phyloP scores from a whole-genome alignment of 2,888 invertebrate species.

The Zootermopsis nevadensis region DNA sequence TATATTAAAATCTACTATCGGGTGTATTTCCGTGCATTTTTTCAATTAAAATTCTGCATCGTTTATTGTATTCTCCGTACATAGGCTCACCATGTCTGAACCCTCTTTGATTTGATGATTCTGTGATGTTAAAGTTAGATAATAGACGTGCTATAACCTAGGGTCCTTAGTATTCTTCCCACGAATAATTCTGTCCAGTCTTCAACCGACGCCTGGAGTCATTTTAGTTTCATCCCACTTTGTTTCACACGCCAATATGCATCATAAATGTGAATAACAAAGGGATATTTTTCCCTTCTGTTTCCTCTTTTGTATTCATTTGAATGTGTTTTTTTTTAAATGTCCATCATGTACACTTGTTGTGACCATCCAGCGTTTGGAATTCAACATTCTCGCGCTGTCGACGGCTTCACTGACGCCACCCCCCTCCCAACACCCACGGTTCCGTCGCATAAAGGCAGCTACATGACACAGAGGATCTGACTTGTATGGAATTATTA shows the following conservation, averaged over 20 bases:
- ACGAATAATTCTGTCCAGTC: background rate
- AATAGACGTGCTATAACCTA: too few species aligned
- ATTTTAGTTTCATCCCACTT: background rate
- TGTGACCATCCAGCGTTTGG: constrained; percentile 30
- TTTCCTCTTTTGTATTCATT: background rate
- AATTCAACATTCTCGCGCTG: constrained; percentile 18
- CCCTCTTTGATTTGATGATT: too few species aligned
- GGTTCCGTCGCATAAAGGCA: background rate
- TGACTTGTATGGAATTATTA: constrained; percentile 35
- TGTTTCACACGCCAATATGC: background rate
- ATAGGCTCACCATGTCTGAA: too few species aligned
- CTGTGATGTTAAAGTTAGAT: too few species aligned
- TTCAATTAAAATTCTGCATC: too few species aligned
- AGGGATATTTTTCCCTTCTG: background rate
- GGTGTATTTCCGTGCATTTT: too few species aligned
- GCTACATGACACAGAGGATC: constrained; percentile 2
- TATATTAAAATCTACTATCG: too few species aligned
- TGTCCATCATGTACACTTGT: constrained; percentile 30
- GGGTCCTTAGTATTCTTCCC: too few species aligned
- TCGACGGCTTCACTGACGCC: background rate
- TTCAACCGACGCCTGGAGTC: background rate
- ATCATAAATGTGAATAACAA: constrained; percentile 12
- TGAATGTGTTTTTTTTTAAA: background rate
- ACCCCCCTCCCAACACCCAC: background rate
- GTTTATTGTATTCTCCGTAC: too few species aligned